phyloP scores from a whole-genome alignment of 1,140 invertebrate genomes.

The Conus betulinus region DNA sequence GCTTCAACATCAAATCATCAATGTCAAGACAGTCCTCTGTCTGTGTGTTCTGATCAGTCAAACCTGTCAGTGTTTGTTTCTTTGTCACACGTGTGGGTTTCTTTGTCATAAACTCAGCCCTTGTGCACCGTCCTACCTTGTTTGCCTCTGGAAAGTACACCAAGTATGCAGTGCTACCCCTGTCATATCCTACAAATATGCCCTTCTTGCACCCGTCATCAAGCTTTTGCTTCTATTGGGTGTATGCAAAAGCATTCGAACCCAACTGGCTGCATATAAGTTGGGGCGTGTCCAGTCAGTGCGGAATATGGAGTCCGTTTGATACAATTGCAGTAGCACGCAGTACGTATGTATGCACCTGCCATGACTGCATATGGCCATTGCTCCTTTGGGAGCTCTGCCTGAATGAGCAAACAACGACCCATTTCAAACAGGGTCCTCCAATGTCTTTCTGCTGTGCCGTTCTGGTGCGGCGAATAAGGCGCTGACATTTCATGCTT shows the following conservation, averaged over 20 bases:
- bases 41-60: not conserved
- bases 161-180: constrained; percentile 40
- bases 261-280: too few relatives aligned
- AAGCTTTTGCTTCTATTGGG: constrained; percentile 46
- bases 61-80: not conserved
- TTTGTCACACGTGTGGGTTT: not conserved
- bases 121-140: constrained; percentile 28
- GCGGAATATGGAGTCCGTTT: too few relatives aligned
- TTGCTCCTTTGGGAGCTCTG: too few relatives aligned
- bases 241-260: constrained; percentile 37
- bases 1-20: not conserved
- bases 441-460: too few relatives aligned
- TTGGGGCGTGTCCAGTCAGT: too few relatives aligned
- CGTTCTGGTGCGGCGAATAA: too few relatives aligned
- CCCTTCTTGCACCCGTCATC: constrained; percentile 35
- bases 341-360: too few relatives aligned
- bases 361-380: too few relatives aligned
- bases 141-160: constrained; percentile 2
- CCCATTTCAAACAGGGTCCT: too few relatives aligned
- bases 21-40: not conserved
- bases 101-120: constrained; percentile 40
- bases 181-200: constrained; percentile 38
- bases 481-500: too few relatives aligned
- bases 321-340: too few relatives aligned
- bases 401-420: too few relatives aligned